Evolutionary conservation across 1,140 invertebrate genomes (phyloP).

Genomic region (Magallana ariakensis): DNA sequence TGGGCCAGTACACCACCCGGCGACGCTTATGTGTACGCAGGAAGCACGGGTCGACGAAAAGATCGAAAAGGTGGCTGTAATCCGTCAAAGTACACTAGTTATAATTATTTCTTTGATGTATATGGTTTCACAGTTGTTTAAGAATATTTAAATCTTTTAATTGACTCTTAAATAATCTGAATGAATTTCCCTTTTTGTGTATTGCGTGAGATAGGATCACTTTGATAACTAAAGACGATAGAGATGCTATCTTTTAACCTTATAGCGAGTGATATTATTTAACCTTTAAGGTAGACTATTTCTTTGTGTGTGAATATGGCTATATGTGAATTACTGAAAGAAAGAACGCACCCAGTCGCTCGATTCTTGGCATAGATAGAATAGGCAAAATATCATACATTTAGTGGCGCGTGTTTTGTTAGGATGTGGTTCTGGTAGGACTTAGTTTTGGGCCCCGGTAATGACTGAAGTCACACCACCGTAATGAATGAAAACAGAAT

Average conservation of each 20-base stretch:
- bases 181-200: neutral
- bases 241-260: neutral
- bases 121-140: slow-evolving; percentile 20
- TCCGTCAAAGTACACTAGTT: neutral
- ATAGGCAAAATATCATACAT: slow-evolving; percentile 21
- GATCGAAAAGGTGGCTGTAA: neutral
- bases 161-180: slow-evolving; percentile 10
- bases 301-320: neutral
- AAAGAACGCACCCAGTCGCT: neutral
- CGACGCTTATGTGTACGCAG: neutral
- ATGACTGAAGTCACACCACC: too few relatives aligned
- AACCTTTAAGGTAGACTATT: neutral
- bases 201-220: slow-evolving; percentile 22
- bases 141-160: slow-evolving; percentile 27
- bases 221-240: neutral
- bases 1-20: neutral
- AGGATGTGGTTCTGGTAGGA: neutral
- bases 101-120: slow-evolving; percentile 33
- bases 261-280: neutral
- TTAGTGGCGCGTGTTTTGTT: neutral
- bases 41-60: neutral
- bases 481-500: too few relatives aligned
- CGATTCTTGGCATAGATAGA: neutral
- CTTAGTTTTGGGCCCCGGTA: neutral
- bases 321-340: neutral